Evolutionary conservation across 2,797 vertebrate genomes (phyloP).

Genomic region (Falco naumanni): DNA sequence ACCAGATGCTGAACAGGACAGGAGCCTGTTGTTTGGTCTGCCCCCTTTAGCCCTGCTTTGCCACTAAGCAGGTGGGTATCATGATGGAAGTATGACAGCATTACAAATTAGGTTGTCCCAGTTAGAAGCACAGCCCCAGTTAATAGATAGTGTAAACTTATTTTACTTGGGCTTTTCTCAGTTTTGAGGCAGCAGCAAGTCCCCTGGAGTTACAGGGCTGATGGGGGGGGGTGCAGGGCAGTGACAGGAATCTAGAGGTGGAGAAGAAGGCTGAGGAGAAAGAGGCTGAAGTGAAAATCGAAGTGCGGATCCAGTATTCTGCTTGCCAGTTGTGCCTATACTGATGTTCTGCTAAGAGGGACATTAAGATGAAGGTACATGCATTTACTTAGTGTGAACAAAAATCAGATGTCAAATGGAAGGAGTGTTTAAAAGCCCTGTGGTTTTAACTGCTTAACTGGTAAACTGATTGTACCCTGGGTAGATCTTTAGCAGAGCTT

Average conservation of each 20-base stretch:
- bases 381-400: not conserved
- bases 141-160: not conserved
- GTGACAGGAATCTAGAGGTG: not conserved
- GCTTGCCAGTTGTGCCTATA: not conserved
- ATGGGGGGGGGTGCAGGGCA: not conserved
- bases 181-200: not conserved
- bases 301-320: not conserved
- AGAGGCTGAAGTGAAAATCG: not conserved
- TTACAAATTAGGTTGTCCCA: not conserved
- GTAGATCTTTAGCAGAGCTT: not conserved
- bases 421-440: not conserved
- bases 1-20: not conserved
- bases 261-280: not conserved
- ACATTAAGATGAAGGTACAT: not conserved
- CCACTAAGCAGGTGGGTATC: not conserved
- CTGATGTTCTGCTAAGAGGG: not conserved
- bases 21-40: not conserved
- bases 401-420: not conserved
- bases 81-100: accelerated
- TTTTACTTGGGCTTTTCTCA: not conserved
- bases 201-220: not conserved
- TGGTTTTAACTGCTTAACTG: not conserved
- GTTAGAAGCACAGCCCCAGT: not conserved
- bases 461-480: not conserved
- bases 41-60: not conserved